A percentile compares a stretch with the other conserved stretches of the same genome.
These are phyloP conservation scores for Tanytarsus gracilentus DNA, from an alignment of 2,888 invertebrate species.

Conservation along the genomic window DNA sequence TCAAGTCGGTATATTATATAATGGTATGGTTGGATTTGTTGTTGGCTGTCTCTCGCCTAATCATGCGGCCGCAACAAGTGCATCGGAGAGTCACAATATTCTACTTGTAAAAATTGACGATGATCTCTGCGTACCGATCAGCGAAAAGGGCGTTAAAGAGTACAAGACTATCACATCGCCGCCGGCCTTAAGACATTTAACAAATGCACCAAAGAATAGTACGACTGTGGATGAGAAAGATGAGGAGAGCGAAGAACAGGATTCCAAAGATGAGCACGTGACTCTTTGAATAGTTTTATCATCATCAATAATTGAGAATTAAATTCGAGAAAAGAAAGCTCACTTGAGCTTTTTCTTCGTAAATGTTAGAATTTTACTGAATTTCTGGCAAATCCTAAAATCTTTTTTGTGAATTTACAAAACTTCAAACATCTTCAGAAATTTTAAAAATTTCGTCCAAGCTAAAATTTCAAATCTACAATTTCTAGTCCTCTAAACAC, in stretches of 20 bases:
- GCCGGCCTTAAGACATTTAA: neutral
- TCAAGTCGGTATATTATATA: too few species aligned
- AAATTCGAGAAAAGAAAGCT: neutral
- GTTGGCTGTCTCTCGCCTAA: constrained; percentile 93
- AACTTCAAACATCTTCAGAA: too few species aligned
- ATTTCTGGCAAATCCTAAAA: too few species aligned
- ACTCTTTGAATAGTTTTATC: constrained; percentile 19
- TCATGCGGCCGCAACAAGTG: constrained; percentile 79
- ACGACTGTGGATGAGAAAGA: neutral
- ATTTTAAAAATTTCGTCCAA: too few species aligned
- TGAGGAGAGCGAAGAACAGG: constrained; percentile 10
- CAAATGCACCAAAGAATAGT: constrained; percentile 2
- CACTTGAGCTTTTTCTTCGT: neutral
- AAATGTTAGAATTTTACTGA: neutral
- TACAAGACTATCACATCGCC: constrained; percentile 32
- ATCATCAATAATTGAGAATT: too few species aligned
- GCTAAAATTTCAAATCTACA: too few species aligned
- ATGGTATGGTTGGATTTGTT: constrained; percentile 88
- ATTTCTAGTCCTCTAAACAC: too few species aligned
- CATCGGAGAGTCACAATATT: constrained; percentile 86
- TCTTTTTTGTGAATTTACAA: too few species aligned
- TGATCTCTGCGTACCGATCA: constrained; percentile 77
- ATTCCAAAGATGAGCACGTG: constrained; percentile 25
- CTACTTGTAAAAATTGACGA: constrained; percentile 88
- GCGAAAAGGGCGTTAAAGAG: constrained; percentile 73